Evolutionary conservation across 2,797 vertebrate species (phyloP).

Genomic region (Thamnophis elegans): DNA sequence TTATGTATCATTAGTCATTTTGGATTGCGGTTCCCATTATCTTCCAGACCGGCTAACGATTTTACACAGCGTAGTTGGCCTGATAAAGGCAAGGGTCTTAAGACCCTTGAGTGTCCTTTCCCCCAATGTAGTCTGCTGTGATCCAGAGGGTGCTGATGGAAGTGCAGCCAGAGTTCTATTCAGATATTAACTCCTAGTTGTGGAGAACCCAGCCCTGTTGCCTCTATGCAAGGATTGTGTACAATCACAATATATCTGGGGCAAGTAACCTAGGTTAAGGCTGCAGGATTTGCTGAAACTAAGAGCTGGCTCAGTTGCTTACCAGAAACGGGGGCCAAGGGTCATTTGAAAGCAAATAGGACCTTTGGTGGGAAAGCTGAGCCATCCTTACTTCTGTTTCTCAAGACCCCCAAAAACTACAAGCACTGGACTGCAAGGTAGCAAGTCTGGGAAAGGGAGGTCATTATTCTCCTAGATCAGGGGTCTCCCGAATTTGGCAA

Average conservation of each 20-base stretch:
- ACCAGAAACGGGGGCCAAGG: neutral
- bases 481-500: neutral
- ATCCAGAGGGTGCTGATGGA: neutral
- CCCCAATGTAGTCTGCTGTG: too few species aligned
- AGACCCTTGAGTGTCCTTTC: neutral
- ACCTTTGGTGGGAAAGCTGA: neutral
- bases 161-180: neutral
- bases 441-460: neutral
- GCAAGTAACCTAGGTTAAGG: too few species aligned
- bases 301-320: neutral
- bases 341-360: neutral
- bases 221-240: neutral
- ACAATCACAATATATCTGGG: neutral
- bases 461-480: neutral
- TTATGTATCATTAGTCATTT: neutral
- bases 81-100: neutral
- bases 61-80: neutral
- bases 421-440: neutral
- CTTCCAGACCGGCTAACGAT: neutral
- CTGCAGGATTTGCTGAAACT: neutral
- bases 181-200: neutral
- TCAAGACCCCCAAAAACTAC: too few species aligned
- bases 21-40: neutral
- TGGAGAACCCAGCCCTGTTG: neutral
- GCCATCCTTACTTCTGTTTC: neutral